phyloP scores from a whole-genome alignment of 1,140 invertebrate species.

The Pantala flavescens region DNA sequence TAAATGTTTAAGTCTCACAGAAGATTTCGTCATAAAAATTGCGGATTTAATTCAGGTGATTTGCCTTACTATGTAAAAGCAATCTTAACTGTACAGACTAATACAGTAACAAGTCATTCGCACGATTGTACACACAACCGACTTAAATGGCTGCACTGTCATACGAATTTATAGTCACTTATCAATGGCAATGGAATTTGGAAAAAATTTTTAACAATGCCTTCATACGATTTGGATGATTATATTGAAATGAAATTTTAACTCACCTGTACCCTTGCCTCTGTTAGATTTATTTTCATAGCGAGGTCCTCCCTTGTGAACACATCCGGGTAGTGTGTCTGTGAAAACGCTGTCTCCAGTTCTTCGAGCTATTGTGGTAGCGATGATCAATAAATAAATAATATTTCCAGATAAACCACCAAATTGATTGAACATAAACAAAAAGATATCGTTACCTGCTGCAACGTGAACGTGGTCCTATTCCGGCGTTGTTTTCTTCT shows the following conservation, averaged over 20 bases:
- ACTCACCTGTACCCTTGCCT: slow-evolving; percentile 90
- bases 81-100: too few relatives aligned
- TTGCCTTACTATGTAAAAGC: too few relatives aligned
- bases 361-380: slow-evolving; percentile 65
- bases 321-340: slow-evolving; percentile 97
- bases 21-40: too few relatives aligned
- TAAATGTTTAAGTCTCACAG: too few relatives aligned
- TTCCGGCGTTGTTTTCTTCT: slow-evolving; percentile 90
- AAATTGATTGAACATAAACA: not conserved
- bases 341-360: slow-evolving; percentile 91
- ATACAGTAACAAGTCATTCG: too few relatives aligned
- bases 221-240: too few relatives aligned
- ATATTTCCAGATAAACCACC: not conserved
- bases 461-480: slow-evolving; percentile 91
- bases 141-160: too few relatives aligned
- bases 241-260: not conserved
- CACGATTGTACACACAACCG: too few relatives aligned
- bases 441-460: slow-evolving; percentile 57
- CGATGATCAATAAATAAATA: not conserved
- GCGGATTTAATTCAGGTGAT: too few relatives aligned
- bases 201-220: too few relatives aligned
- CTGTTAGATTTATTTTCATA: slow-evolving; percentile 96
- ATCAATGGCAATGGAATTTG: too few relatives aligned
- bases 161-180: too few relatives aligned
- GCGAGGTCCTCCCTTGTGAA: slow-evolving; percentile 95